Conservation (phyloP, 2,113 vertebrate genomes). For the Peromyscus californicus region DNA sequence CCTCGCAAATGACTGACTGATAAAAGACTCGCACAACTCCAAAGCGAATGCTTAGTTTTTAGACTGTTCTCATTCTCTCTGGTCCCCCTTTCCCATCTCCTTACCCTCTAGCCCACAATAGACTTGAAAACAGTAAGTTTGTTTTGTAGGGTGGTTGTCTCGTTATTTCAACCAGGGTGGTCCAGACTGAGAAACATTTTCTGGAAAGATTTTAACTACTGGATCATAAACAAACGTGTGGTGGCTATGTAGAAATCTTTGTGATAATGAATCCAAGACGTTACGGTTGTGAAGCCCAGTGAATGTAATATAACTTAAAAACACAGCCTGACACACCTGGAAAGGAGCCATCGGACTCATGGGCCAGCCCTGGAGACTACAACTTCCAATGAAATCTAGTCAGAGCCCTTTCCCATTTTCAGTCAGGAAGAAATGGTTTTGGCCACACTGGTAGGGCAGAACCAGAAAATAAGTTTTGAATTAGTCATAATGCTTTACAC, state of each 20-base stretch:
- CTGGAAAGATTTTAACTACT: slow-evolving; percentile 53
- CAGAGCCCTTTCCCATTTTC: background rate
- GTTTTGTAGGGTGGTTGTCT: slow-evolving; percentile 13
- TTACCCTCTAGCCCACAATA: background rate
- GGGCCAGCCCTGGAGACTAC: background rate
- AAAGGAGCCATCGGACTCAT: background rate
- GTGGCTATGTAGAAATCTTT: background rate
- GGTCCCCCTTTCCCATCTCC: background rate
- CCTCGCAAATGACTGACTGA: background rate
- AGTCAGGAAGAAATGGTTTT: background rate
- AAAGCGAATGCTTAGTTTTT: background rate
- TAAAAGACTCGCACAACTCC: background rate
- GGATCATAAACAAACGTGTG: slow-evolving; percentile 39
- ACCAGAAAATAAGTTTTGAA: slow-evolving; percentile 29
- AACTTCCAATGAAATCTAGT: background rate
- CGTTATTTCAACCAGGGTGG: slow-evolving; percentile 53
- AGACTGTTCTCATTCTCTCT: background rate
- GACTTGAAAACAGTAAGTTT: slow-evolving; percentile 1
- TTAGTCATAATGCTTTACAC: background rate
- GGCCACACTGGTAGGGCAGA: background rate
- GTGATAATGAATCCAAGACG: slow-evolving; percentile 29
- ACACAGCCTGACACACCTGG: background rate
- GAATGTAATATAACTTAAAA: background rate
- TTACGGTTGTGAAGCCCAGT: background rate
- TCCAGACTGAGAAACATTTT: slow-evolving; percentile 43